phyloP scores from a whole-genome alignment of 1,140 invertebrate genomes.

The Ceratosolen fusciceps region DNA sequence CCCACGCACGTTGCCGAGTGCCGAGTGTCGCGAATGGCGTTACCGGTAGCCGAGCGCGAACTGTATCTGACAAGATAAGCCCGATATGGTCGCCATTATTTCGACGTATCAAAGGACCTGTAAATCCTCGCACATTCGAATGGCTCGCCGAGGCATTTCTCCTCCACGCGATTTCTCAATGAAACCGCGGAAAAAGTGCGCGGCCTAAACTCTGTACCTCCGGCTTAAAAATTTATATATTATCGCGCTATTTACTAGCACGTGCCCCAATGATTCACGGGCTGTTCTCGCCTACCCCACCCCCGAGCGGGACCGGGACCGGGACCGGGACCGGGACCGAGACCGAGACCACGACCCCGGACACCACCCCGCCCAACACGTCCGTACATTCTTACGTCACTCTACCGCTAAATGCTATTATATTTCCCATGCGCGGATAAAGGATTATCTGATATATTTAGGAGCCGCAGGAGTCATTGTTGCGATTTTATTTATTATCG shows the following conservation, averaged over 20 bases:
- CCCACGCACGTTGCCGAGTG: slow-evolving; percentile 7
- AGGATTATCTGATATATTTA: not conserved
- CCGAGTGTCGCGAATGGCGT: not conserved
- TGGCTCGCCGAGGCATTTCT: not conserved
- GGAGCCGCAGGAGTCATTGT: not conserved
- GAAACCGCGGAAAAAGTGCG: not conserved
- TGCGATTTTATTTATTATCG: not conserved
- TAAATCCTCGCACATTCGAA: slow-evolving; percentile 11
- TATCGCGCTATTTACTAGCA: not conserved
- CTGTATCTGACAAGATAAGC: slow-evolving; percentile 27
- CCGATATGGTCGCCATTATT: not conserved
- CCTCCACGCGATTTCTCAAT: not conserved
- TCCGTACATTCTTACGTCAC: too few species aligned
- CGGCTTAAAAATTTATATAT: not conserved
- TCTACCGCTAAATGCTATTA: too few species aligned
- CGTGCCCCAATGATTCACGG: not conserved
- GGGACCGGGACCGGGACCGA: too few species aligned
- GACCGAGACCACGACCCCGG: too few species aligned
- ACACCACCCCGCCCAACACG: too few species aligned
- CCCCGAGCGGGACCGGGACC: too few species aligned
- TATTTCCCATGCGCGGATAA: not conserved
- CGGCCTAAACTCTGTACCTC: not conserved
- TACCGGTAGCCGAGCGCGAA: slow-evolving; percentile 24
- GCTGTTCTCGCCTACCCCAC: not conserved
- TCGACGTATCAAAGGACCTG: slow-evolving; percentile 7